A percentile compares a stretch with the other conserved stretches of the same genome.
Evolutionary conservation across 1,140 invertebrate species (phyloP).

Genomic region (Oreohelix idahoensis): DNA sequence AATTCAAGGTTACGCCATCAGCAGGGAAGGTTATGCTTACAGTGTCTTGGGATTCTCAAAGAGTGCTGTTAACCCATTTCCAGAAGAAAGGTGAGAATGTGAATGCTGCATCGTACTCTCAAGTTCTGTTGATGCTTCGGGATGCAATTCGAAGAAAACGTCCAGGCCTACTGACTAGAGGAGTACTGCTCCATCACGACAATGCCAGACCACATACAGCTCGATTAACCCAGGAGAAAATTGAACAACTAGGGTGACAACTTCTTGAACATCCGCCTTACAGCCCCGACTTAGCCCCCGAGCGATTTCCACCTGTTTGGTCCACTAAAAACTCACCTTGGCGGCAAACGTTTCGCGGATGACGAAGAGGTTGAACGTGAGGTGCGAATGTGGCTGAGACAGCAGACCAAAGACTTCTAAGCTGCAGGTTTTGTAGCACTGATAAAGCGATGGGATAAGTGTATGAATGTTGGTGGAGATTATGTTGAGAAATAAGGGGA

Average conservation of each 20-base stretch:
- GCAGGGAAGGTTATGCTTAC: background rate
- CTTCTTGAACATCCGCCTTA: background rate
- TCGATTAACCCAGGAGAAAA: background rate
- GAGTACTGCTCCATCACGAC: background rate
- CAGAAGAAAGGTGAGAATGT: background rate
- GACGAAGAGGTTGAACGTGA: background rate
- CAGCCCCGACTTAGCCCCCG: background rate
- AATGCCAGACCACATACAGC: background rate
- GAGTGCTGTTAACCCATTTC: background rate
- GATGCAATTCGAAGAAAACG: background rate
- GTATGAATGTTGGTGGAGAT: background rate
- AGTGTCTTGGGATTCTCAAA: background rate
- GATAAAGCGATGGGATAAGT: background rate
- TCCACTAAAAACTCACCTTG: background rate
- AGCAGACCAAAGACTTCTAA: background rate
- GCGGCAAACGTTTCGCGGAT: background rate
- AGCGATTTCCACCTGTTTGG: background rate
- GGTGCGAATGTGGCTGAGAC: slow-evolving; percentile 1
- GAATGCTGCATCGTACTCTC: background rate
- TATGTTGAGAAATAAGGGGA: slow-evolving; percentile 7
- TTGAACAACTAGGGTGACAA: background rate
- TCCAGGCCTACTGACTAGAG: background rate
- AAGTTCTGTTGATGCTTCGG: background rate
- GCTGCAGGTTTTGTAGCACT: background rate
- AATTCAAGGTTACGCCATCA: background rate